Evolutionary conservation across 1,140 invertebrate genomes (phyloP).

Genomic region (Cotesia typhae): DNA sequence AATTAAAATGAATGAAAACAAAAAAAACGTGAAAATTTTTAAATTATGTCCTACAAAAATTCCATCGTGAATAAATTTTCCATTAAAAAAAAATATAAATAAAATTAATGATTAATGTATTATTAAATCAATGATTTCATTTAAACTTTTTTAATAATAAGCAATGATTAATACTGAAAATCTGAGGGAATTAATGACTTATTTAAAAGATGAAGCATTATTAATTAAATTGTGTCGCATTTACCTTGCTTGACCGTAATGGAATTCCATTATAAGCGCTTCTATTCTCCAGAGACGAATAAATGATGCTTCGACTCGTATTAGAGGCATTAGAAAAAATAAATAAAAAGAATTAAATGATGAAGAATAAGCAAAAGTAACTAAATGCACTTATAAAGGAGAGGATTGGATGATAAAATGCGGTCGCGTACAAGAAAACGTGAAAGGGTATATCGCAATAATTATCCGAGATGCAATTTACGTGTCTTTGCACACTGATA

Average conservation of each 20-base stretch:
- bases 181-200: background rate
- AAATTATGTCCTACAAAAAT: too few species aligned
- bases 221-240: slow-evolving; percentile 10
- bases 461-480: slow-evolving; percentile 2
- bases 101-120: too few species aligned
- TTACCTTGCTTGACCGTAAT: background rate
- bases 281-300: background rate
- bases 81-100: too few species aligned
- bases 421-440: slow-evolving; percentile 11
- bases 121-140: too few species aligned
- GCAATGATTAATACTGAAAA: too few species aligned
- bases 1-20: too few species aligned
- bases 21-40: too few species aligned
- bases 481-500: background rate
- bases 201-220: background rate
- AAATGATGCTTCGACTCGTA: too few species aligned
- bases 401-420: slow-evolving; percentile 8
- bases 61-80: too few species aligned
- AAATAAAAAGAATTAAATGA: background rate
- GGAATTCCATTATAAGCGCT: background rate
- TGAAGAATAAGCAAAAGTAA: background rate
- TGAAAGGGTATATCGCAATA: slow-evolving; percentile 21
- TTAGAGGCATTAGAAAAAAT: too few species aligned
- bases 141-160: too few species aligned
- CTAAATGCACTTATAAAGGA: slow-evolving; percentile 6